Base-by-base conservation (phyloP, 2,113 vertebrate species). In the Siniperca chuatsi region DNA sequence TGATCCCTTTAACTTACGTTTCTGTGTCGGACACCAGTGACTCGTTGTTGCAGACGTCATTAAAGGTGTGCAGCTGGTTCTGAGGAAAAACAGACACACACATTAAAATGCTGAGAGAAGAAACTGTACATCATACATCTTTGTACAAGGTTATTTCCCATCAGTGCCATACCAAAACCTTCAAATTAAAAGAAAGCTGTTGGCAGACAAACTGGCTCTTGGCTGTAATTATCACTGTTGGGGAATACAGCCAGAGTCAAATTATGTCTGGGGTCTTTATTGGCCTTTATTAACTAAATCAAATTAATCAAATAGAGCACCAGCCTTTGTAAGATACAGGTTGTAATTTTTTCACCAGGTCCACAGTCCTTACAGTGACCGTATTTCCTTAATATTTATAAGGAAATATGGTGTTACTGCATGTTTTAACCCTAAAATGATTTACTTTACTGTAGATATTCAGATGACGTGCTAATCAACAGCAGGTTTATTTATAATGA, bases 41-140 rank as follows among this genome's bases (percentile, higher is more conserved):
- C 93, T 99, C 98, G 84, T 99, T 99, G 96, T 99, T 99, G 95
- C 98, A 99, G 92, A 99, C 98, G 89, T 99, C 98, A 81, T 99
- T 99, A 95, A 99, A 99, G 79, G 98, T 99, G 93, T 99, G 98
- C 83, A 99, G 97, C 90, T 99, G 98, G 95, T 99, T 99, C 98
- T 99, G 83, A 93, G 90, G 82, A 93, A 35, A 80, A 84, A 94
- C 48, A 94, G 72, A 93, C 69, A 89, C 64, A 83, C 64, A 83
- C 1, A 29, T 9, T 29, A 29, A 29, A 29, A 23, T 12, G 64
- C 0, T 21, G 37, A 66, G 62, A 23, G 46, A 65, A 25, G 29
- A 40, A 68, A 11, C 4, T 16, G 29, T 10, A 9, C 18, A 18
- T 66, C 25, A 66, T 4, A 0, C 13, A 10, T 37, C 29, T 11